These are phyloP conservation scores for Plusia festucae DNA, from an alignment of 2,888 invertebrate genomes.

Conservation along the genomic window DNA sequence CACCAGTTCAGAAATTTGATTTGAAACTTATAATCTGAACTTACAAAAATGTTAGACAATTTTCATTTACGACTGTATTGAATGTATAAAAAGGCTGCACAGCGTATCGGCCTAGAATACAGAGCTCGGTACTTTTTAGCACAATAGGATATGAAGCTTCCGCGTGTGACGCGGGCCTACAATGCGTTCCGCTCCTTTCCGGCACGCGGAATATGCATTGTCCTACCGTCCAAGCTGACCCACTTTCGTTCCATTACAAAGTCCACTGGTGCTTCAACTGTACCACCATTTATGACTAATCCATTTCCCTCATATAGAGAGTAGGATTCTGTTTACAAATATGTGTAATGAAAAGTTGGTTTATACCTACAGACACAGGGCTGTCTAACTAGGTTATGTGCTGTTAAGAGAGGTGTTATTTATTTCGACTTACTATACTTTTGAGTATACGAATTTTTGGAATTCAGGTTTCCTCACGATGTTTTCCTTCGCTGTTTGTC, in stretches of 20 bases:
- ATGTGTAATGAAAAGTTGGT: not conserved
- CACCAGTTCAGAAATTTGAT: not conserved
- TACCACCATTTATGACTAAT: conserved; percentile 69
- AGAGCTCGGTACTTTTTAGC: conserved; percentile 40
- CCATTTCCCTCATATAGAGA: conserved; percentile 69
- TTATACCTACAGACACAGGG: too few relatives aligned
- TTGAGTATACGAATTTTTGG: too few relatives aligned
- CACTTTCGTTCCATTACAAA: conserved; percentile 75
- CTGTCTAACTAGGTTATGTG: too few relatives aligned
- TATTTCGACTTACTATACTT: too few relatives aligned
- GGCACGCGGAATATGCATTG: conserved; percentile 77
- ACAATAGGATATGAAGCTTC: conserved; percentile 69
- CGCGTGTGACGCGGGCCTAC: conserved; percentile 69
- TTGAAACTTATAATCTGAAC: too few relatives aligned
- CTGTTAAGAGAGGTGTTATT: too few relatives aligned
- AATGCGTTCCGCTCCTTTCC: conserved; percentile 74
- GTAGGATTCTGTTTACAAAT: conserved; percentile 30
- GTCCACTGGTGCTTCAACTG: conserved; percentile 68
- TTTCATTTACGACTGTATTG: conserved; percentile 3
- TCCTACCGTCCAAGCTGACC: conserved; percentile 70
- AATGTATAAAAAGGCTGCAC: conserved; percentile 5
- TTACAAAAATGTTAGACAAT: not conserved
- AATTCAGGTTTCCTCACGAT: too few relatives aligned
- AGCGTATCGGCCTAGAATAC: conserved; percentile 40
- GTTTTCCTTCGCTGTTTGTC: too few relatives aligned